Conservation (phyloP, 1,140 invertebrate genomes). For the Wasmannia auropunctata region DNA sequence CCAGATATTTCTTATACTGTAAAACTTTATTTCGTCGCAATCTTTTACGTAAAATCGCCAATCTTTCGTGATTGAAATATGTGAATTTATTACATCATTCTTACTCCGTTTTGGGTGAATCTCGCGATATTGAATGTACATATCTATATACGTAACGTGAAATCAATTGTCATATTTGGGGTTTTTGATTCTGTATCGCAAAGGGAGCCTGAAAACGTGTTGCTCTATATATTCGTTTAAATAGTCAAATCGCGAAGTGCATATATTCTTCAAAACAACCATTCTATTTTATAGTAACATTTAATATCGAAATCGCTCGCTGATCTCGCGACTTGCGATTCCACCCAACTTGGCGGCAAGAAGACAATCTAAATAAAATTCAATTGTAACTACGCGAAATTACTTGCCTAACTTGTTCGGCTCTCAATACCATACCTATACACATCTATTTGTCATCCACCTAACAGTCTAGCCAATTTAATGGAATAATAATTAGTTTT, state of each 20-base stretch:
- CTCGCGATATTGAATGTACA: not conserved
- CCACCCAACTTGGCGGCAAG: conserved; percentile 1
- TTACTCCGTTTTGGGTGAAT: not conserved
- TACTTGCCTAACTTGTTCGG: conserved; percentile 7
- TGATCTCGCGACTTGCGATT: conserved; percentile 14
- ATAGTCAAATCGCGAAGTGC: not conserved
- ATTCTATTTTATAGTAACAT: not conserved
- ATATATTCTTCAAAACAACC: not conserved
- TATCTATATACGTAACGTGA: not conserved
- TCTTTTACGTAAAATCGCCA: not conserved
- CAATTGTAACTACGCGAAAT: conserved; percentile 38
- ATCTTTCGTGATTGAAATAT: conserved; percentile 23
- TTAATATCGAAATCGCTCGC: conserved; percentile 32
- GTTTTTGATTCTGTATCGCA: not conserved
- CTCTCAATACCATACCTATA: conserved; percentile 6
- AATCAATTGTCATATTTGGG: not conserved
- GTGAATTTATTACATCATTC: not conserved
- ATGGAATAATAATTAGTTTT: not conserved
- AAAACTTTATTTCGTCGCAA: conserved; percentile 37
- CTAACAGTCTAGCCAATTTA: not conserved
- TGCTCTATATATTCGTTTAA: not conserved
- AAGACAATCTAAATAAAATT: conserved; percentile 48
- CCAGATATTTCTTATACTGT: not conserved
- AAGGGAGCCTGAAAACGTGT: not conserved
- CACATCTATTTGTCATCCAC: not conserved